phyloP scores from a whole-genome alignment of 92 coral and sea anemone species.

The Porites lobata region DNA sequence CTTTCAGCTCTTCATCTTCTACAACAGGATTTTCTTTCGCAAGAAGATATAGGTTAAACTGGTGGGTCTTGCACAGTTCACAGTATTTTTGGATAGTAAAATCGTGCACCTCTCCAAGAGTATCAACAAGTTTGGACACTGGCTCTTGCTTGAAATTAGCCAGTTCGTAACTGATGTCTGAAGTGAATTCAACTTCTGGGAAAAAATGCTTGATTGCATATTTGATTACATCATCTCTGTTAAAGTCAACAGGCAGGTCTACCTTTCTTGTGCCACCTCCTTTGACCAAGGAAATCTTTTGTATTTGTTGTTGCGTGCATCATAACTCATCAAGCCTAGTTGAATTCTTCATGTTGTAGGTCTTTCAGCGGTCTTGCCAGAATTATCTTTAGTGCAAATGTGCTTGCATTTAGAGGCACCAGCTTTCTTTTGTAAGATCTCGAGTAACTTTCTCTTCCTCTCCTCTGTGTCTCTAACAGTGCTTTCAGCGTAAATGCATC shows the following conservation, averaged over 20 bases:
- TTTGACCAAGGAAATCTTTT: slow-evolving; percentile 3
- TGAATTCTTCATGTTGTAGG: neutral
- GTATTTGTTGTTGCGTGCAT: neutral
- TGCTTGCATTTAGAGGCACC: neutral
- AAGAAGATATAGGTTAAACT: neutral
- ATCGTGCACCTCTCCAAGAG: neutral
- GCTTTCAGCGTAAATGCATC: neutral
- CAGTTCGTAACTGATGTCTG: neutral
- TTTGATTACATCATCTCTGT: slow-evolving; percentile 6
- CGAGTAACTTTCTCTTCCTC: neutral
- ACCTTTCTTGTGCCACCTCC: slow-evolving; percentile 14
- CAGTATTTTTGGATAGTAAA: neutral
- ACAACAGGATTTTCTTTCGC: neutral
- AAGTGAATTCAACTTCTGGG: neutral
- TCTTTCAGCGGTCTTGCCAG: neutral
- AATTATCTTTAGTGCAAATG: neutral
- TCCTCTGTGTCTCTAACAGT: neutral
- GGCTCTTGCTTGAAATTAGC: neutral
- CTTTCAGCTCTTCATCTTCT: neutral
- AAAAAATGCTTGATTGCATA: neutral
- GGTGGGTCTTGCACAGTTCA: neutral
- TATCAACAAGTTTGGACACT: neutral
- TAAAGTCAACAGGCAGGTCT: slow-evolving; percentile 1
- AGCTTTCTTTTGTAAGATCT: neutral
- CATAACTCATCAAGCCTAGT: neutral